Base-by-base conservation (phyloP, 2,797 vertebrate species). In the Phoebastria nigripes region DNA sequence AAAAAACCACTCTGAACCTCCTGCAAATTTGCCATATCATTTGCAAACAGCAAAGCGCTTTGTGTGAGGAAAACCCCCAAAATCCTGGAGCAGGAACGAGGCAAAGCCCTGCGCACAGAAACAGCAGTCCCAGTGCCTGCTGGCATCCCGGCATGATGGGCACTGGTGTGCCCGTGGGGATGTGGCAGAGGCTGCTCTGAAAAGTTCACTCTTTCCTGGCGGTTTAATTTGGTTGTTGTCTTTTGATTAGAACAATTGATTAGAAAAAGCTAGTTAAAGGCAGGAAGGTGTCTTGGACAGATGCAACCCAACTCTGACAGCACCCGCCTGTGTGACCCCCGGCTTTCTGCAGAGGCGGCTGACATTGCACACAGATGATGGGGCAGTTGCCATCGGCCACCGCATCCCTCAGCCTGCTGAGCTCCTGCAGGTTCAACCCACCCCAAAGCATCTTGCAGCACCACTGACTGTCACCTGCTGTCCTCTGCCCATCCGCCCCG, bases 281-380 rank as follows among this genome's bases (percentile, higher is more conserved):
- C 52, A 47, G 74, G 74, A 84, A 61, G 90, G 84, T 89, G 84
- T 91, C 84, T 93, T 81, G 82, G 65, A 83, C 76, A 95, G 94
- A 83, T 26, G 92, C 63, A 93, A 84, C 46, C 46, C 72, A 77
- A 2, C 35, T 47, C 47, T 31, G 44, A 52, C 47, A 62, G 66
- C 41, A 63, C 44, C 24, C 1, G 2, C 26, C 39, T 55, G 24
- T 3, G 33, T 13, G 44, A 69, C 7, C 24, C 29, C 47, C 0
- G 2, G 26, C 63, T 61, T 39, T 55, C 65, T 12, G 70, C 67
- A 74, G 62, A 39, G n/a, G 29, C 56, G 29, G 29, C 56, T 66
- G 74, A 66, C 6, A 3, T 25, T 16, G 58, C 63, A n/a, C 10
- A 3, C 0, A 9, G 54, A 29, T 1, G 2, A 44, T 1, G 9